Conservation (phyloP, 2,113 vertebrate species). For the Ancistrus triradiatus region DNA sequence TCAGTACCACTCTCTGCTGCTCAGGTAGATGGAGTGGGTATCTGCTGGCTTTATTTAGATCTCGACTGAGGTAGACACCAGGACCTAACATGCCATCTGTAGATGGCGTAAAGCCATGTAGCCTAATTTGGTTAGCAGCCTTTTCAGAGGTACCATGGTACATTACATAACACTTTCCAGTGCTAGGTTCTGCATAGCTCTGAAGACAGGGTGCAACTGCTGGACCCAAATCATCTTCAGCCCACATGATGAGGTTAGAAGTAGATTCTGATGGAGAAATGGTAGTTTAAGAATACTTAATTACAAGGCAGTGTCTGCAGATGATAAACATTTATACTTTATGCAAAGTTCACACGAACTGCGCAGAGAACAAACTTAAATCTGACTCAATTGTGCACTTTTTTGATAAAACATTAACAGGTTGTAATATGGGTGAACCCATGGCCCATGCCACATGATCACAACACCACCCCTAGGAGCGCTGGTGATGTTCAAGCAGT, state of each 20-base stretch:
- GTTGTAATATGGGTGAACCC: too few species aligned
- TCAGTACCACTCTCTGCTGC: not conserved
- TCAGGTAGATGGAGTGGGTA: slow-evolving; percentile 16
- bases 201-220: not conserved
- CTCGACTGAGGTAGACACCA: slow-evolving; percentile 48
- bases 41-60: slow-evolving; percentile 39
- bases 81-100: slow-evolving; percentile 37
- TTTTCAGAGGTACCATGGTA: slow-evolving; percentile 39
- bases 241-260: slow-evolving; percentile 35
- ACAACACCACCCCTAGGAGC: too few species aligned
- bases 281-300: too few species aligned
- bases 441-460: too few species aligned
- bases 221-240: slow-evolving; percentile 34
- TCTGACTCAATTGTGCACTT: too few species aligned
- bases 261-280: too few species aligned
- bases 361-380: too few species aligned
- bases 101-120: slow-evolving; percentile 27
- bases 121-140: slow-evolving; percentile 1
- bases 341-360: too few species aligned
- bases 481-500: too few species aligned
- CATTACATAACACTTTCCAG: slow-evolving; percentile 36
- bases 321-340: too few species aligned
- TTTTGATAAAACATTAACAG: too few species aligned
- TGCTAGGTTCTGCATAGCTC: not conserved
- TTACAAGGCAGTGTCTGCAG: too few species aligned